These are phyloP conservation scores for Phaonia tiefii DNA, from an alignment of 2,888 invertebrate genomes.

Conservation along the genomic window DNA sequence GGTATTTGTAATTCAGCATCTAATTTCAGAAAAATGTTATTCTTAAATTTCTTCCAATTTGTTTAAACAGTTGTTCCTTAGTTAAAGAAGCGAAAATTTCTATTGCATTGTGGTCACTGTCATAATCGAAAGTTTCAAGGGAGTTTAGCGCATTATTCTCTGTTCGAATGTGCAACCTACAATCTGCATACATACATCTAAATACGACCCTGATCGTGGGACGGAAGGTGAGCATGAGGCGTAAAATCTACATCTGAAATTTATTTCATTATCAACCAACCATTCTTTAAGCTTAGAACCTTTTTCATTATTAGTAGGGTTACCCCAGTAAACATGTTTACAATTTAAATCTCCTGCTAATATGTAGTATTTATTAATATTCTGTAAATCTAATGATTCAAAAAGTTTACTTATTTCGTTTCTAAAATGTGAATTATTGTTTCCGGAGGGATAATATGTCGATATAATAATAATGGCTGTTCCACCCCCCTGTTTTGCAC, in stretches of 20 bases:
- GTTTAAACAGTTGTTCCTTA: too few species aligned
- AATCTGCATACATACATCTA: not conserved
- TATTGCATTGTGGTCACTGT: too few species aligned
- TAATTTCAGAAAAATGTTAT: not conserved
- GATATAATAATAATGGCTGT: not conserved
- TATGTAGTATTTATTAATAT: too few species aligned
- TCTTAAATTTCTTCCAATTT: not conserved
- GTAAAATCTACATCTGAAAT: not conserved
- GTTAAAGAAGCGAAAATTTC: too few species aligned
- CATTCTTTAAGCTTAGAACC: too few species aligned
- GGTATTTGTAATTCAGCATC: not conserved
- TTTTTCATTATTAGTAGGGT: too few species aligned
- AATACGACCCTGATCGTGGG: not conserved
- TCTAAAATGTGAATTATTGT: too few species aligned
- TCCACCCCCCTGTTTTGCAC: not conserved
- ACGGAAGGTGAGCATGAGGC: not conserved
- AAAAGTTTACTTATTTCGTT: not conserved
- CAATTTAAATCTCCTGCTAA: too few species aligned
- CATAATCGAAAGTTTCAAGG: constrained; percentile 15
- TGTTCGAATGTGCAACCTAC: too few species aligned
- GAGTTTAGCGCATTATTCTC: constrained; percentile 12
- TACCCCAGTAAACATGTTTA: too few species aligned
- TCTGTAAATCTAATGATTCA: not conserved
- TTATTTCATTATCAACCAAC: constrained; percentile 3
- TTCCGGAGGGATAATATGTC: constrained; percentile 2